These are phyloP conservation scores for Ochropacha duplaris DNA, from an alignment of 2,888 invertebrate genomes.

Conservation along the genomic window DNA sequence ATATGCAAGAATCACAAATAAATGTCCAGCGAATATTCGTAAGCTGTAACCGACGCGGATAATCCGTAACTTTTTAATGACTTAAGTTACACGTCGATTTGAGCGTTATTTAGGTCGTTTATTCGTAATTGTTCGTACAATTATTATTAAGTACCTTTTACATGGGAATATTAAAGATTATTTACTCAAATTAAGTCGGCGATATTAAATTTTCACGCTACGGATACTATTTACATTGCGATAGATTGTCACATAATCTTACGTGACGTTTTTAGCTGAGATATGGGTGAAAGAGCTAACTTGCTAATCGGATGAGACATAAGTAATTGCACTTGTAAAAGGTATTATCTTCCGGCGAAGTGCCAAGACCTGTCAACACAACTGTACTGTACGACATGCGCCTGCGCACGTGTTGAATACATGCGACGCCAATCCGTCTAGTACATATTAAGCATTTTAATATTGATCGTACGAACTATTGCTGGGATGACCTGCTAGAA, in stretches of 20 bases:
- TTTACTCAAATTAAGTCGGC: too few species aligned
- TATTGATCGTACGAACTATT: conserved; percentile 9
- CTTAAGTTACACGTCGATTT: not conserved
- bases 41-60: not conserved
- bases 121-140: not conserved
- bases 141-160: not conserved
- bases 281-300: too few species aligned
- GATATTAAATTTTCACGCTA: too few species aligned
- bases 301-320: too few species aligned
- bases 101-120: not conserved
- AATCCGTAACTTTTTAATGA: not conserved
- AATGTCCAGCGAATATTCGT: not conserved
- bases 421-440: not conserved
- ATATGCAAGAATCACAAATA: not conserved
- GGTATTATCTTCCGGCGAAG: not conserved
- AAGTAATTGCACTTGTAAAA: not conserved
- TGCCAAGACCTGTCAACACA: not conserved
- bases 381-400: not conserved
- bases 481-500: not conserved
- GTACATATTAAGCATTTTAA: not conserved
- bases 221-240: not conserved
- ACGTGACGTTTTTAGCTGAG: not conserved
- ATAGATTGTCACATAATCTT: not conserved
- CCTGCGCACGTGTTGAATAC: not conserved
- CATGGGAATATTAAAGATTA: too few species aligned